These are phyloP conservation scores for Brachyptera risi DNA, from an alignment of 2,888 invertebrate species.

Conservation along the genomic window DNA sequence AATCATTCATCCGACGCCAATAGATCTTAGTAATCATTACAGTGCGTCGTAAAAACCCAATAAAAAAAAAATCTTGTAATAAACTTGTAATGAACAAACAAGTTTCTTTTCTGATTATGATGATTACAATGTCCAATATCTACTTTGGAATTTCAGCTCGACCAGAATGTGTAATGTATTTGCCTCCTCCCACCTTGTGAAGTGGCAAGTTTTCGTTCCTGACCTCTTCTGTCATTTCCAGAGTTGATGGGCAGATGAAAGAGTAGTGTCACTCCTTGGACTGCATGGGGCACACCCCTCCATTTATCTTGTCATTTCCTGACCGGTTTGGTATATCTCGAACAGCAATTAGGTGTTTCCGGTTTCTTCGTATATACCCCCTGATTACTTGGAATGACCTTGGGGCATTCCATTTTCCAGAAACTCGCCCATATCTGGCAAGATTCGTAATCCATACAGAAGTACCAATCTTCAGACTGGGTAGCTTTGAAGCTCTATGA, in stretches of 20 bases:
- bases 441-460: constrained; percentile 36
- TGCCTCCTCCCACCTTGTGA: no score
- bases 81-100: no score
- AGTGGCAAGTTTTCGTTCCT: no score
- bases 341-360: neutral
- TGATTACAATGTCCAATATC: neutral
- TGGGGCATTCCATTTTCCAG: neutral
- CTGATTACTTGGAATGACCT: neutral
- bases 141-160: neutral
- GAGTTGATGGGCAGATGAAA: no score
- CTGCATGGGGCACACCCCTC: neutral
- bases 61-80: no score
- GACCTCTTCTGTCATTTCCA: no score
- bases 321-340: neutral
- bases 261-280: no score
- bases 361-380: neutral
- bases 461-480: constrained; percentile 30
- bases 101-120: no score
- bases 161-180: neutral
- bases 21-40: no score
- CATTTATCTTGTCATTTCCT: no score
- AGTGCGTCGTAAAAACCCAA: no score
- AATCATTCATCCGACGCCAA: no score
- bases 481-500: constrained; percentile 30
- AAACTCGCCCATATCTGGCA: neutral